phyloP scores from a whole-genome alignment of 2,113 vertebrate genomes.

The Emydura subglobosa region DNA sequence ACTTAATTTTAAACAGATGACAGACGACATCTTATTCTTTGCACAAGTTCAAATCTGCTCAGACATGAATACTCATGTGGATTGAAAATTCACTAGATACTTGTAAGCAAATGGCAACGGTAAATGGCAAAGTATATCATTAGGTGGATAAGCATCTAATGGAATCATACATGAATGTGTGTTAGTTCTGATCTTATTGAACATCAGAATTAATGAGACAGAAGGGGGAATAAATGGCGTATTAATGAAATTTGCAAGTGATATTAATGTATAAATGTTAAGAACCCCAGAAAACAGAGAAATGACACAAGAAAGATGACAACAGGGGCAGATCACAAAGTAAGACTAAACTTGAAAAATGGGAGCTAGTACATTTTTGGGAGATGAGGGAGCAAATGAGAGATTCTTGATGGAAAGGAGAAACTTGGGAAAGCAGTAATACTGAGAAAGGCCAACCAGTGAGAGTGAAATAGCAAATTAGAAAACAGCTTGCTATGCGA shows the following conservation, averaged over 20 bases:
- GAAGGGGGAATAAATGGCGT: neutral
- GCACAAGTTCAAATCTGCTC: neutral
- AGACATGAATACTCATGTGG: neutral
- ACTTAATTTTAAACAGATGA: neutral
- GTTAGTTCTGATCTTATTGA: neutral
- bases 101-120: neutral
- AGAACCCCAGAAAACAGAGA: conserved; percentile 16
- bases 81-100: neutral
- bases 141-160: conserved; percentile 20
- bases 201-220: neutral
- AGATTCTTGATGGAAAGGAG: neutral
- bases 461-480: neutral
- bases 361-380: neutral
- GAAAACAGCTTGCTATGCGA: fast-evolving
- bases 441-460: neutral
- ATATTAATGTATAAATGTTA: neutral
- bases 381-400: neutral
- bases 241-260: conserved; percentile 6
- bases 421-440: neutral
- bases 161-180: neutral
- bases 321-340: neutral
- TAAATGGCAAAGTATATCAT: conserved; percentile 41
- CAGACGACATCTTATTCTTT: neutral
- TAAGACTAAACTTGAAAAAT: neutral
- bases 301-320: neutral